Evolutionary conservation across 2,113 vertebrate species (phyloP), one percentile per base, ranked within the genome.

Genomic region (Neolamprologus variostigma): DNA sequence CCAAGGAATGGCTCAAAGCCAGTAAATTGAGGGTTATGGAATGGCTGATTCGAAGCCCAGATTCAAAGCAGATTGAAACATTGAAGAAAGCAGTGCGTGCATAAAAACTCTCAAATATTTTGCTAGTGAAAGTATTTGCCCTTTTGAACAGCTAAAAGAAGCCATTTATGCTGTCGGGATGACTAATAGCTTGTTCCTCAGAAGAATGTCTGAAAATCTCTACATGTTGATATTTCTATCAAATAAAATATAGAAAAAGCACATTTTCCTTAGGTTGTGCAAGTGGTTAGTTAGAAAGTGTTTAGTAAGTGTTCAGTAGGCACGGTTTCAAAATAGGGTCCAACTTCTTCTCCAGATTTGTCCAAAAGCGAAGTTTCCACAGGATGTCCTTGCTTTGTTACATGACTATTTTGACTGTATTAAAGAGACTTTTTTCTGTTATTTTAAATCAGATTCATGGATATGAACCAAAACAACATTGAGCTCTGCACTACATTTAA

Each of bases 321-420:
- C 16, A 61, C 0, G 0, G 28, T 0, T 0, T 61, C 28, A 61
- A 33, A 61, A 28, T 5, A 61, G 28, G 28, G 8, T 61, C 57
- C 26, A 61, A 6, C 14, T 16, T 61, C 5, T 61, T 16, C 57
- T 59, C 14, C 57, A 31, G 0, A 28, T 61, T 61, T 31, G 57
- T 59, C 23, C 23, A 59, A 28, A 57, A 14, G 54, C 7, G 0
- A 26, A 0, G 0, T 28, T 55, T 55, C 55, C 55, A 0, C 13
- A 14, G 55, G 26, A 59, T 59, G 55, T 59, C 13, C 23, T 59
- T 16, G 2, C 1, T 59, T 59, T 59, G 13, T 28, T 28, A 59
- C 2, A 16, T 42, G 66, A 71, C 63, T 1, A 16, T 23, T 68
- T 68, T 68, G 63, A 68, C 63, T 68, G 5, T 40, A 40, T 40